Evolutionary conservation across 2,888 invertebrate genomes (phyloP), one percentile per base, ranked within the genome.

Genomic region (Galeruca laticollis): DNA sequence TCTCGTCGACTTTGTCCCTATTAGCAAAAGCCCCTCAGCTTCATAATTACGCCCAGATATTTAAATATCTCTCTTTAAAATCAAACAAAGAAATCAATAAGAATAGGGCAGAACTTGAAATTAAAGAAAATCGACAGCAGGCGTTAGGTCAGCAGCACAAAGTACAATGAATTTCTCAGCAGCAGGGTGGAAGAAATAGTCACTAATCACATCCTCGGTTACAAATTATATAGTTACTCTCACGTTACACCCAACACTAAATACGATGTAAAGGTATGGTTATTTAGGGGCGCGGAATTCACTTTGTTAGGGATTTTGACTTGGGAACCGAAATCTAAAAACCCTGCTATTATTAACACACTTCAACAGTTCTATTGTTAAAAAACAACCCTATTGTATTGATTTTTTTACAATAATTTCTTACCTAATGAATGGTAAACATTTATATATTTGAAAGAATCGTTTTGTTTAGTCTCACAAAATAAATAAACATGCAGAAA

Each of bases 211-310:
- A 75, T 75, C 75, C 75, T 75, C 75, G 69, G 75, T 75, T 75
- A 75, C 75, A 75, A 75, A 75, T 75, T 75, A 71, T 71, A 75
- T 71, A 73, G 68, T 75, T 70, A 73, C 70, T 75, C 75, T 68
- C 75, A 71, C 72, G 72, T 72, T 71, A 73, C 73, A 72, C 75
- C 73, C 73, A 69, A 52, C 69, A 60, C 60, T 71, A 69, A 68
- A 66, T 61, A 54, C 67, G 51, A 67, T 72, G 71, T 68, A 72
- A 74, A 74, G 73, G 73, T 69, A 74, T 73, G 73, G 70, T 74
- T 79, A 71, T 82, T 82, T 82, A 77, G 82, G 84, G 83, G 83
- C 82, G 84, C 82, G 82, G 80, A 79, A 80, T 73, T 76, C 74
- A 73, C 77, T 76, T 71, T 73, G 68, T 72, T 56, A 65, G 68